Conservation (phyloP, 2,888 invertebrate genomes). For the Himalopsyche kuldschensis region DNA sequence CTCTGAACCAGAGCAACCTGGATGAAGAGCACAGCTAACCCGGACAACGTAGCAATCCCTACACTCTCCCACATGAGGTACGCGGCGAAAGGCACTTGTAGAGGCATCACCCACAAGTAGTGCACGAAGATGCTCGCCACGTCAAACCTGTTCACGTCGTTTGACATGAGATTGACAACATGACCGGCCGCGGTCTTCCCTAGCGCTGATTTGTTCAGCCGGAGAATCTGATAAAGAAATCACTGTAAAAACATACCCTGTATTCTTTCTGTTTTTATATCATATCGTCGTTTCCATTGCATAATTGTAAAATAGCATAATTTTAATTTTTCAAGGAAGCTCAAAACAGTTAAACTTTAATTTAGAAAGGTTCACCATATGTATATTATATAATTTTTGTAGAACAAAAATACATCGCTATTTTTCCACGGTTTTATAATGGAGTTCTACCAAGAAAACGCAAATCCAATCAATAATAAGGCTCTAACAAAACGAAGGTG, state of each 20-base stretch:
- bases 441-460: too few species aligned
- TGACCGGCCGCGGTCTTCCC: slow-evolving; percentile 59
- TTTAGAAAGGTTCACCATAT: too few species aligned
- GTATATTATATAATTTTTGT: too few species aligned
- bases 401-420: too few species aligned
- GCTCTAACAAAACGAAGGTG: too few species aligned
- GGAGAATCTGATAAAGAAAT: slow-evolving; percentile 47
- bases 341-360: too few species aligned
- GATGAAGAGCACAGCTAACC: slow-evolving; percentile 52
- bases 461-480: too few species aligned
- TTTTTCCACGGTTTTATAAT: too few species aligned
- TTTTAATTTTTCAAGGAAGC: too few species aligned
- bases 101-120: slow-evolving; percentile 59
- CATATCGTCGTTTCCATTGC: too few species aligned
- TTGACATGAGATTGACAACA: slow-evolving; percentile 62
- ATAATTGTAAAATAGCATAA: too few species aligned
- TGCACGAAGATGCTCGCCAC: slow-evolving; percentile 57
- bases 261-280: background rate
- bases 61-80: slow-evolving; percentile 50
- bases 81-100: slow-evolving; percentile 52
- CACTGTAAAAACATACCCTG: background rate
- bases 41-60: slow-evolving; percentile 51
- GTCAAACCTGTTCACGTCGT: slow-evolving; percentile 63
- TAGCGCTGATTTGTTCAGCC: slow-evolving; percentile 53
- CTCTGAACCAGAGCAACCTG: slow-evolving; percentile 39